Evolutionary conservation across 2,797 vertebrate genomes (phyloP), one percentile per base, ranked within the genome.

Genomic region (Chaetodon trifasciatus): DNA sequence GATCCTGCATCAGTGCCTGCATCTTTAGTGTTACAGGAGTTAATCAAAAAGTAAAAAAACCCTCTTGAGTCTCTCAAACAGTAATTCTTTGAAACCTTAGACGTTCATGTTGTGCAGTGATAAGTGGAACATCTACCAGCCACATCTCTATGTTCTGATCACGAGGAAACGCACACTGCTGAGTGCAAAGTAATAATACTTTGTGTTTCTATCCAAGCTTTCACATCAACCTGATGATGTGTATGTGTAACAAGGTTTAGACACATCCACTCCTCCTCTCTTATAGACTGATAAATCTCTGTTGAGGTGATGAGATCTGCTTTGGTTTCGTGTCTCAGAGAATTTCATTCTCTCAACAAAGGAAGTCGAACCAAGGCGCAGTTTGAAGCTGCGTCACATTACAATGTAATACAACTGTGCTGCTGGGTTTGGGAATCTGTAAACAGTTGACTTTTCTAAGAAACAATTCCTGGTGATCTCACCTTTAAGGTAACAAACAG

Each of bases 401-500:
- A 32, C 28, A 39, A 11, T 8, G 19, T 24, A 46, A 44, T 17
- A 66, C 24, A 44, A 46, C 2, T 32, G n/a, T 19, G 39, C 53
- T 55, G 47, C 39, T 64, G 32, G 19, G 32, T 35, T 69, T 21
- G 6, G 12, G 19, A 49, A 61, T 69, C 12, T 49, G 40, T 79
- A 53, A 70, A 55, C 46, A 79, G n/a, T 10, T 52, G 42, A 37
- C 11, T 55, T 70, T 64, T 66, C 2, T 11, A 58, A 55, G 60
- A 39, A 70, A 57, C 35, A 24, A 23, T 55, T 15, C 11, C 21
- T 47, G 5, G 52, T 57, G 7, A 15, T 39, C 24, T n/a, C 21
- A n/a, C 23, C 21, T 67, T 23, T 16, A 63, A 53, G 19, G 39
- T 15, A 3, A 63, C 47, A 37, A 46, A 37, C 23, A 7, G 44